Evolutionary conservation across 2,797 vertebrate species (phyloP).

Genomic region (Pempheris klunzingeri): DNA sequence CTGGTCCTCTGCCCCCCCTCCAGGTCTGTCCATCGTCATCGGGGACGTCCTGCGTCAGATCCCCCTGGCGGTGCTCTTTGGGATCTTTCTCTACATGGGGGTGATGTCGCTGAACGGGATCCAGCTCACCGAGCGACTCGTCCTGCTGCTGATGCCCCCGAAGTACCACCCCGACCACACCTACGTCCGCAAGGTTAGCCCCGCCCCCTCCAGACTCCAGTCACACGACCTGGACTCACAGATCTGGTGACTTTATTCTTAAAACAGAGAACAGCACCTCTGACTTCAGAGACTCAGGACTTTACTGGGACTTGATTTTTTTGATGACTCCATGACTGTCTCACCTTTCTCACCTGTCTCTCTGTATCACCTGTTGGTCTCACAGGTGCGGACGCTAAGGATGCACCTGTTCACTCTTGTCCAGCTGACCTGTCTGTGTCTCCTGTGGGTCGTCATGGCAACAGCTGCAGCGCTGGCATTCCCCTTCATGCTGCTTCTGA

Average conservation of each 20-base stretch:
- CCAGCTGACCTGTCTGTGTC: conserved; percentile 90
- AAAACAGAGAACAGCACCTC: not conserved
- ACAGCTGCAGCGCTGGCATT: conserved; percentile 92
- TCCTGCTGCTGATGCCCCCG: conserved; percentile 92
- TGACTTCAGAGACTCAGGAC: not conserved
- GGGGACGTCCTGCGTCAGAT: conserved; percentile 92
- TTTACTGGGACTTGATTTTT: not conserved
- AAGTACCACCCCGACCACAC: conserved; percentile 93
- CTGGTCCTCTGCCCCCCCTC: not conserved
- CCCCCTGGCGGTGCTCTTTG: conserved; percentile 93
- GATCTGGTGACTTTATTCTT: too few relatives aligned
- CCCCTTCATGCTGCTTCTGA: conserved; percentile 94
- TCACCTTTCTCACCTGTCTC: conserved; percentile 58
- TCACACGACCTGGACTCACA: too few relatives aligned
- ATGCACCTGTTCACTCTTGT: conserved; percentile 94
- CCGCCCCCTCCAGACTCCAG: conserved; percentile 38
- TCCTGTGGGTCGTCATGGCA: conserved; percentile 95
- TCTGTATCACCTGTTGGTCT: conserved; percentile 2
- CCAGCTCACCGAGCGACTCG: conserved; percentile 92
- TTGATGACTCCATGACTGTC: too few relatives aligned
- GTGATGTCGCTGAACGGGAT: conserved; percentile 95
- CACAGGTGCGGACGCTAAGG: conserved; percentile 90
- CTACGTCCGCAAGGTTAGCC: conserved; percentile 91
- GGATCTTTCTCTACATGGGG: conserved; percentile 96
- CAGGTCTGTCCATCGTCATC: conserved; percentile 90